A percentile compares a stretch with the other conserved stretches of the same genome.
Evolutionary conservation across 2,797 vertebrate species (phyloP).

Genomic region (Onychomys torridus): DNA sequence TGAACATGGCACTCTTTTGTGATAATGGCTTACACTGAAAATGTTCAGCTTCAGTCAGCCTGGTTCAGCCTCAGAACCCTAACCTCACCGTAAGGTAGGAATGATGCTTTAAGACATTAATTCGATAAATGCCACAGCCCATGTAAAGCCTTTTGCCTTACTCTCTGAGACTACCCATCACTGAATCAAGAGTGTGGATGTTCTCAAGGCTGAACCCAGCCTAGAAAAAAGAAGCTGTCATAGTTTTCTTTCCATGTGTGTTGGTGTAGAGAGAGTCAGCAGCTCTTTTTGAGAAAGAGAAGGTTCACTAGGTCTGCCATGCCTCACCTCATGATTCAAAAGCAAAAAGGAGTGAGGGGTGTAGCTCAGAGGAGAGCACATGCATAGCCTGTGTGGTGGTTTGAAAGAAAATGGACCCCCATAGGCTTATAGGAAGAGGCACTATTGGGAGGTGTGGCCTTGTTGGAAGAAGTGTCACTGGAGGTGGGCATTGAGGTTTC

Average conservation of each 20-base stretch:
- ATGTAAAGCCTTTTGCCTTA: background rate
- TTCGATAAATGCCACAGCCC: background rate
- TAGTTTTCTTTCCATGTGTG: background rate
- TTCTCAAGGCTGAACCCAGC: background rate
- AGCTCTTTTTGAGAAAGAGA: constrained; percentile 1
- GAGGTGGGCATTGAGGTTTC: background rate
- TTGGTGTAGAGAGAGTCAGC: background rate
- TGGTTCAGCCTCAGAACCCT: background rate
- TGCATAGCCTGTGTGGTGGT: background rate
- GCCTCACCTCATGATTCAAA: background rate
- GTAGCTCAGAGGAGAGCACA: background rate
- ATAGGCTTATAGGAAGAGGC: background rate
- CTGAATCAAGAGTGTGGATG: background rate
- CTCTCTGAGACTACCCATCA: background rate
- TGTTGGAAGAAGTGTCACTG: background rate
- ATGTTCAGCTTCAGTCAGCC: background rate
- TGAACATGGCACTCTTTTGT: background rate
- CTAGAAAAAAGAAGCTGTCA: background rate
- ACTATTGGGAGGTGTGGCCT: background rate
- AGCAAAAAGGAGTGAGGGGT: background rate
- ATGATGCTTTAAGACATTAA: background rate
- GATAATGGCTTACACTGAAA: background rate
- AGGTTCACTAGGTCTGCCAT: background rate
- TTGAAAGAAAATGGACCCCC: background rate
- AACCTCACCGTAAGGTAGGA: background rate